phyloP scores from a whole-genome alignment of 2,797 vertebrate species.

The Euthynnus affinis region DNA sequence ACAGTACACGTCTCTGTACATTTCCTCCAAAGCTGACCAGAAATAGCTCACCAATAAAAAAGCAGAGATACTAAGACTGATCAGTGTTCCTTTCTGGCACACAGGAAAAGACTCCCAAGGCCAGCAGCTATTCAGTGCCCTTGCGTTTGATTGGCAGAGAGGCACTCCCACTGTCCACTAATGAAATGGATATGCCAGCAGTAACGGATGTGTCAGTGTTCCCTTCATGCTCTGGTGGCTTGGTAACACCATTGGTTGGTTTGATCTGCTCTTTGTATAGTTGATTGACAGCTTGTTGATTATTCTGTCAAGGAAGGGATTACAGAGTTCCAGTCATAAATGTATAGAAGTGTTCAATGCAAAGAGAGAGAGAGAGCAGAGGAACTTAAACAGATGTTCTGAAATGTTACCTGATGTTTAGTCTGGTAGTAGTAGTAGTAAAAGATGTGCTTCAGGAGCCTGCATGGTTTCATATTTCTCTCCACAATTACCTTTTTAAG shows the following conservation, averaged over 20 bases:
- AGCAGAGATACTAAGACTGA: slow-evolving; percentile 28
- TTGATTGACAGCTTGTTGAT: slow-evolving; percentile 50
- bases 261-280: slow-evolving; percentile 29
- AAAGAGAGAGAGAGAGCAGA: not conserved
- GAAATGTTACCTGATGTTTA: not conserved
- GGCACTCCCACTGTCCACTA: slow-evolving; percentile 58
- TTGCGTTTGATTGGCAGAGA: slow-evolving; percentile 65
- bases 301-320: slow-evolving; percentile 32
- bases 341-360: not conserved
- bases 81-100: slow-evolving; percentile 3
- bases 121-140: slow-evolving; percentile 53
- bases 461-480: not conserved
- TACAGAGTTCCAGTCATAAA: slow-evolving; percentile 20
- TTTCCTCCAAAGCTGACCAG: slow-evolving; percentile 37
- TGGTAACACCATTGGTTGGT: slow-evolving; percentile 45
- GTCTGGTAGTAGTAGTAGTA: no score
- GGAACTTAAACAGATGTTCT: not conserved
- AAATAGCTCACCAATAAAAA: slow-evolving; percentile 50
- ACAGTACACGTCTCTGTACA: slow-evolving; percentile 35
- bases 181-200: slow-evolving; percentile 64
- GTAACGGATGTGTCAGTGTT: slow-evolving; percentile 54
- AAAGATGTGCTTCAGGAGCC: not conserved
- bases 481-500: not conserved
- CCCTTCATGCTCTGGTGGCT: slow-evolving; percentile 39
- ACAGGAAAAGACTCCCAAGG: slow-evolving; percentile 46